A percentile compares a stretch with the other conserved stretches of the same genome.
phyloP scores from a whole-genome alignment of 2,113 vertebrate species.

The Alligator sinensis region DNA sequence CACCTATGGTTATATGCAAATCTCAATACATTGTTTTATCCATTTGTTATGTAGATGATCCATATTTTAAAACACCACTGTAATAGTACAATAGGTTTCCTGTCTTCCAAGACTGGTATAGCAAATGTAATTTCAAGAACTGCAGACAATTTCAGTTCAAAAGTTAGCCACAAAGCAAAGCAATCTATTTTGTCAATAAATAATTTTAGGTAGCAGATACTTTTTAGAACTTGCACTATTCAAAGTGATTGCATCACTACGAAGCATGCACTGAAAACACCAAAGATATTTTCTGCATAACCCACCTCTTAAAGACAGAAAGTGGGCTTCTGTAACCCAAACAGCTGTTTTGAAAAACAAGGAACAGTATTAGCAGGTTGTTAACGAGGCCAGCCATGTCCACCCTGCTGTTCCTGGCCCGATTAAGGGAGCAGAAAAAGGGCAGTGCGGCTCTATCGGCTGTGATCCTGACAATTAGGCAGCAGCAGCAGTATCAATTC shows the following conservation, averaged over 20 bases:
- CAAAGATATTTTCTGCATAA: neutral
- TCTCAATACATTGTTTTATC: neutral
- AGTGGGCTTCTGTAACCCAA: constrained; percentile 78
- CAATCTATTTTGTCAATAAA: neutral
- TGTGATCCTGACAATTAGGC: constrained; percentile 65
- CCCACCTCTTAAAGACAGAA: constrained; percentile 87
- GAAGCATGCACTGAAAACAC: constrained; percentile 18
- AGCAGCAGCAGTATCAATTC: constrained; percentile 65
- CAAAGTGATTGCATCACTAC: neutral
- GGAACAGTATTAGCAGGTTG: constrained; percentile 78
- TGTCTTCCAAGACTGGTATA: neutral
- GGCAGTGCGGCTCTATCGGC: constrained; percentile 43
- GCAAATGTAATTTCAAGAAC: neutral
- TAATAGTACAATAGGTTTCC: neutral
- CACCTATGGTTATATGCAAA: neutral
- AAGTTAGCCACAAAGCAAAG: constrained; percentile 14
- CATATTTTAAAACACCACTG: neutral
- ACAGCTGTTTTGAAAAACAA: constrained; percentile 82
- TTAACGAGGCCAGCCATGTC: constrained; percentile 83
- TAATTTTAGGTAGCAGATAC: neutral
- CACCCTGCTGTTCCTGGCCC: constrained; percentile 63
- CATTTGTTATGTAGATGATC: neutral
- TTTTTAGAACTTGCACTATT: neutral
- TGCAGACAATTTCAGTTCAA: neutral
- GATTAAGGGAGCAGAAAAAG: constrained; percentile 57